Base-by-base conservation (phyloP, 2,113 vertebrate genomes). In the Mastomys coucha region DNA sequence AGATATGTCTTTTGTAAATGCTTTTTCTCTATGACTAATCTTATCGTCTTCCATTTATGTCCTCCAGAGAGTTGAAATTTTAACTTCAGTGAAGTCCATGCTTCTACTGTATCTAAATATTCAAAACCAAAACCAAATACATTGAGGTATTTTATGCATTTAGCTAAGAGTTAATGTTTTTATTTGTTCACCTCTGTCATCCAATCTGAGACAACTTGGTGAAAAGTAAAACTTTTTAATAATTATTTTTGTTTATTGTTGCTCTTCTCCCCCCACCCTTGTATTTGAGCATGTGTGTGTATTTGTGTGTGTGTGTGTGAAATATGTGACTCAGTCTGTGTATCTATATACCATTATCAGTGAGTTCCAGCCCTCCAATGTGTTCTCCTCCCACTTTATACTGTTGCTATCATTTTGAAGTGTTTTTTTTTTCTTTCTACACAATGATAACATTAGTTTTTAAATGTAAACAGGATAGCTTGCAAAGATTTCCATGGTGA, bases 201-300 rank as follows among this genome's bases (percentile, higher is more conserved):
- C 14, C 2, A 8, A 7, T 86, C 36, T 77, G 49, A 77, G 33
- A 31, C 28, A 58, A 1, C 11, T n/a, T 39, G 2, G 4, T 31
- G 14, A 65, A 28, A 45, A 45, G 24, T 36, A 33, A 36, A 69
- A 22, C 0, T 7, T 86, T 86, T 70, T 12, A 69, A 51, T 19
- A 19, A 39, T 28, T 60, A 28, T 45, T 22, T 33, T 65, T 85
- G 63, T 65, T 65, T 86, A 11, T 49, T 49, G 17, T 12, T 63
- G 11, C 7, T 84, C 0, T 65, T 31, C 39, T 16, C 8, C 5
- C 19, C 20, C 20, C 22, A 11, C 1, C 39, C 42, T 11, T 1
- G 22, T 13, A 5, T 76, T 5, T 76, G 8, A 19, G 26, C 51
- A 12, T 77, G 42, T 77, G 14, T 77, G 24, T 19, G 19, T 73